A percentile compares a stretch with the other conserved stretches of the same genome.
Evolutionary conservation across 2,113 vertebrate species (phyloP).

Genomic region (Meriones unguiculatus): DNA sequence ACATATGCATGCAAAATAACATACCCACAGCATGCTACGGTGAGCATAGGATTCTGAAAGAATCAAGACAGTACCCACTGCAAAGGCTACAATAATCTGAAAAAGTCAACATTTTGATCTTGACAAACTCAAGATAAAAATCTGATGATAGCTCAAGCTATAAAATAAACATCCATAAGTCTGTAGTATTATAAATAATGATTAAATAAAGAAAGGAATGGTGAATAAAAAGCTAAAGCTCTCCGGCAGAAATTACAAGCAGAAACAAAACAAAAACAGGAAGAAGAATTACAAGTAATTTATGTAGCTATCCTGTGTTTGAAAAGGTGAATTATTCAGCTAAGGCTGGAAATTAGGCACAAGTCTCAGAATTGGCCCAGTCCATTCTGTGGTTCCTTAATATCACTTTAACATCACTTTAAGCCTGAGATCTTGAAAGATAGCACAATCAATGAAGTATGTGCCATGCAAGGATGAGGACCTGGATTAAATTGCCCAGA

Average conservation of each 20-base stretch:
- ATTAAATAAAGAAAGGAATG: not conserved
- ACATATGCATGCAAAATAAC: not conserved
- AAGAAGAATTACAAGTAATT: conserved; percentile 39
- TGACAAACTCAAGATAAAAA: not conserved
- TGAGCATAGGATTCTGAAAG: not conserved
- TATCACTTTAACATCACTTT: not conserved
- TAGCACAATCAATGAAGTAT: not conserved
- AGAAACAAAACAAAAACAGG: not conserved
- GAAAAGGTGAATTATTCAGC: not conserved
- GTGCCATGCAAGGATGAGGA: not conserved
- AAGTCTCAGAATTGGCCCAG: not conserved
- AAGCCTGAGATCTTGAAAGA: not conserved
- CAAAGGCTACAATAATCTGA: not conserved
- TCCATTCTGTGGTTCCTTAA: not conserved
- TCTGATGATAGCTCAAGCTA: not conserved
- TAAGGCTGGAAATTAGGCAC: not conserved
- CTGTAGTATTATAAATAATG: not conserved
- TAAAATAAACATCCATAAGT: not conserved
- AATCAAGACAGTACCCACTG: not conserved
- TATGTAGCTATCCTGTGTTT: not conserved
- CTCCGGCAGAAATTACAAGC: not conserved
- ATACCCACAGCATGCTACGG: not conserved
- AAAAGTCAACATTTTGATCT: not conserved
- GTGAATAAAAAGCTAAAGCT: not conserved
- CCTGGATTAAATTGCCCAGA: not conserved